Base-by-base conservation (phyloP, 2,888 invertebrate species). In the Ophion obscuratus region DNA sequence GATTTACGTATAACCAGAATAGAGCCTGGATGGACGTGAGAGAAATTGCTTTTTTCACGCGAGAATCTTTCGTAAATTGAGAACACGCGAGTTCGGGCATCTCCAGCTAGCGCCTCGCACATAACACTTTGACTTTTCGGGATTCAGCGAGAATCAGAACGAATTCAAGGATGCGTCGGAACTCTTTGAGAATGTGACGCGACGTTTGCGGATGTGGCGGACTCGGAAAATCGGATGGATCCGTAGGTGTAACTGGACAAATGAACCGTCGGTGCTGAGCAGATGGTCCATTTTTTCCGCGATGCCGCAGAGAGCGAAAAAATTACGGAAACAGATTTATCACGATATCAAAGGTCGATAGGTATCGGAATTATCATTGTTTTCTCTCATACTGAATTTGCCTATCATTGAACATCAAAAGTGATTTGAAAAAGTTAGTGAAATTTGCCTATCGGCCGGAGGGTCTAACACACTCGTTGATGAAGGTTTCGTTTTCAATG, bases 171-270 rank as follows among this genome's bases (percentile, higher is more conserved):
- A 82, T 68, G 2, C 71, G 83, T 84, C 84, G 87, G 81, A 70
- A 73, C 27, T 76, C 88, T 86, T 88, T 84, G 76, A 87, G 78
- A 64, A 71, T 76, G 40, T 57, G 27, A 61, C 77, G 82, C 80
- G 73, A 81, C 66, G 80, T 84, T 88, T 88, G 86, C 86, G 88
- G 88, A 87, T 84, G 86, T 83, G 86, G 79, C 20, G 70, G 20
- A 47, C 67, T 27, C 17, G 77, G 61, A 71, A 71, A 79, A 67
- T 74, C 74, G 68, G 40, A 74, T 27, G 36, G n/a, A 40, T 59
- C 31, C 11, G n/a, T 47, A 7, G 57, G 57, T 57, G 57, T 40
- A 40, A 17, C 5, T 53, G 53, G 53, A 53, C 17, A 1, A 53
- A 53, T 53, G 53, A 14, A 53, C 14, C 53, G 53, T 14, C 53